Percentiles rank a stretch among this genome's conserved stretches.
Conservation (phyloP, 30 jellyfish, hydroid and myxozoan genomes). For the Nemopilema nomurai region DNA sequence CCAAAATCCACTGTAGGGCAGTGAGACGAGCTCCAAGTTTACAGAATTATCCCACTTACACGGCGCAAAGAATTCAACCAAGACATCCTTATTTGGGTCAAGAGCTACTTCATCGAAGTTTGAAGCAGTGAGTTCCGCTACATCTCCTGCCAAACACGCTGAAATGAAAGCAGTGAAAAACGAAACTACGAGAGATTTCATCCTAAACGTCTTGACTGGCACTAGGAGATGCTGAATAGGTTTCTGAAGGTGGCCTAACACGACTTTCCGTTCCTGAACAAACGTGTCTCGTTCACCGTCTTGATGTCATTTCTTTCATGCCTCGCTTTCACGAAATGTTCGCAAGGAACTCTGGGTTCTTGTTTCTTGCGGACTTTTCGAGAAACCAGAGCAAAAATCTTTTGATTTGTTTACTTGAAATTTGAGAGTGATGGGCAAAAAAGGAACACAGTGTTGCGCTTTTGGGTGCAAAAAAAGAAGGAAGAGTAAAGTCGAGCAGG, state of each 20-base stretch:
- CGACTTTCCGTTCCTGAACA: not conserved
- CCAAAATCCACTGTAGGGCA: too few species aligned
- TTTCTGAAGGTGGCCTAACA: not conserved
- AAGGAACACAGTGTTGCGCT: slow-evolving; percentile 14
- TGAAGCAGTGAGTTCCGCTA: slow-evolving; percentile 59
- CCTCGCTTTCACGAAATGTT: not conserved
- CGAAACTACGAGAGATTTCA: not conserved
- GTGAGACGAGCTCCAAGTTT: too few species aligned
- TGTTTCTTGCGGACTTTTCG: not conserved
- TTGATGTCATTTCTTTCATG: not conserved
- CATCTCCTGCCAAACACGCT: slow-evolving; percentile 41
- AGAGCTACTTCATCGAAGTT: slow-evolving; percentile 80
- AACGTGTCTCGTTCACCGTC: not conserved
- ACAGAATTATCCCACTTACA: slow-evolving; percentile 91
- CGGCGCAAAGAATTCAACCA: slow-evolving; percentile 96
- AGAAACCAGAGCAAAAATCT: too few species aligned
- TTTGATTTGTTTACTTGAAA: not conserved
- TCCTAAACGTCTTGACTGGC: too few species aligned
- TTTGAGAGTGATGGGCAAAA: not conserved
- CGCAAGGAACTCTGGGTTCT: not conserved
- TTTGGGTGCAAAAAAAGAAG: slow-evolving; percentile 16
- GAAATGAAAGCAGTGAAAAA: not conserved
- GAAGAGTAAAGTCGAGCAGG: not conserved
- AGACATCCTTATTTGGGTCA: slow-evolving; percentile 88
- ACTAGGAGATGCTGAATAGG: too few species aligned